phyloP scores from a whole-genome alignment of 2,113 vertebrate species.

The Columba janthina region DNA sequence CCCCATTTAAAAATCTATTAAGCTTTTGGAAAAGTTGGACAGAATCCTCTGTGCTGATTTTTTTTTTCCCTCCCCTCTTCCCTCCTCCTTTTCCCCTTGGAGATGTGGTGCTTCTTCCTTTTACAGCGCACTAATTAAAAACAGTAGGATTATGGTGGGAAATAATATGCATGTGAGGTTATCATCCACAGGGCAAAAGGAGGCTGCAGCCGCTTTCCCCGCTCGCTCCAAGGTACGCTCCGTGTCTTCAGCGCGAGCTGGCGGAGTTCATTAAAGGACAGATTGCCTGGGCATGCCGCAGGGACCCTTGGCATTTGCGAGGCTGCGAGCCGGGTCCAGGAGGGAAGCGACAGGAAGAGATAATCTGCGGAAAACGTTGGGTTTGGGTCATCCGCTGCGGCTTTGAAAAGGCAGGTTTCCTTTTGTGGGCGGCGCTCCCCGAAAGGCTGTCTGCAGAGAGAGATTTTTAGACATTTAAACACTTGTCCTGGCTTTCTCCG shows the following conservation, averaged over 20 bases:
- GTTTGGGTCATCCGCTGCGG: background rate
- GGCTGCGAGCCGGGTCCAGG: background rate
- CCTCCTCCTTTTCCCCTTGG: conserved; percentile 65
- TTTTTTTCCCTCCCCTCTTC: background rate
- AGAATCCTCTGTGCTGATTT: conserved; percentile 74
- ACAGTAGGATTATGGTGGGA: conserved; percentile 59
- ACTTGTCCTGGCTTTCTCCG: background rate
- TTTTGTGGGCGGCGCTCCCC: background rate
- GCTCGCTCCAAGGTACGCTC: background rate
- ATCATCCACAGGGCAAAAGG: conserved; percentile 40
- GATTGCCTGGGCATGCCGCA: background rate
- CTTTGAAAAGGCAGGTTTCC: background rate
- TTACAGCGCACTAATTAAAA: conserved; percentile 63
- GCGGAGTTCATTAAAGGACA: conserved; percentile 30
- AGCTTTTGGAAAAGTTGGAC: conserved; percentile 87
- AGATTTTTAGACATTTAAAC: accelerated
- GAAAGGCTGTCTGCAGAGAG: background rate
- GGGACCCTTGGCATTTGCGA: conserved; percentile 6
- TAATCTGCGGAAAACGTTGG: background rate
- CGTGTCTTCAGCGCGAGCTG: background rate
- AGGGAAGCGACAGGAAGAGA: conserved; percentile 4
- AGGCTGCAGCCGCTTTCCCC: background rate
- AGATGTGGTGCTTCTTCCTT: conserved; percentile 53
- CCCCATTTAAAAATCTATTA: conserved; percentile 97
- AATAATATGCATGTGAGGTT: conserved; percentile 69